Evolutionary conservation across 1,140 invertebrate species (phyloP).

Genomic region (Argopecten irradians): DNA sequence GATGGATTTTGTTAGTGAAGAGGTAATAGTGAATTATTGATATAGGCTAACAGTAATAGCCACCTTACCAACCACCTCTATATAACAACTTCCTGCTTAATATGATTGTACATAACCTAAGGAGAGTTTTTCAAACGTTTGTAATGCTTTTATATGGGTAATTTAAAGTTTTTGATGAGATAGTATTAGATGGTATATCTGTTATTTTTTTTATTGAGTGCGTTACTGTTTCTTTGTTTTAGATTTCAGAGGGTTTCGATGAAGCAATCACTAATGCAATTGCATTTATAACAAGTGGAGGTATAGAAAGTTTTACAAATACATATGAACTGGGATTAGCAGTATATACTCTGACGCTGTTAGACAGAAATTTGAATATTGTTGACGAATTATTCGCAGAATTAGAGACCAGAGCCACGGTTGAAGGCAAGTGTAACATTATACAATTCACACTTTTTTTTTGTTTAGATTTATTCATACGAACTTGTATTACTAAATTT

Average conservation of each 20-base stretch:
- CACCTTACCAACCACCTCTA: no score
- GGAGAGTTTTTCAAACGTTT: no score
- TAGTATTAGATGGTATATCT: no score
- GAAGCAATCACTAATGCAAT: slow-evolving; percentile 15
- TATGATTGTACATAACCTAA: no score
- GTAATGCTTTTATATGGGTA: no score
- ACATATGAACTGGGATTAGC: slow-evolving; percentile 30
- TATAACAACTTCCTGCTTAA: no score
- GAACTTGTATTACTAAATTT: neutral
- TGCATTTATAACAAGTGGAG: neutral
- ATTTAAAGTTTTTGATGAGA: no score
- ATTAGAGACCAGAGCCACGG: slow-evolving; percentile 29
- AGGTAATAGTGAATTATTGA: no score
- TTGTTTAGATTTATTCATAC: neutral
- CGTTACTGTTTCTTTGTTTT: no score
- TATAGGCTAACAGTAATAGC: no score
- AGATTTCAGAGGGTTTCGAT: slow-evolving; percentile 17
- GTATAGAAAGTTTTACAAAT: neutral
- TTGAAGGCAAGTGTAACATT: slow-evolving; percentile 18
- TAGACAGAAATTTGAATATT: neutral
- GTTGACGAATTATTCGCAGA: neutral
- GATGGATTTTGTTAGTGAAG: neutral
- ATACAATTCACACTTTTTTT: neutral
- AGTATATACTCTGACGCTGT: slow-evolving; percentile 47
- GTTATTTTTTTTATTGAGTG: no score